Evolutionary conservation across 2,888 invertebrate genomes (phyloP), one percentile per base, ranked within the genome.

Genomic region (Drosophila formosana): DNA sequence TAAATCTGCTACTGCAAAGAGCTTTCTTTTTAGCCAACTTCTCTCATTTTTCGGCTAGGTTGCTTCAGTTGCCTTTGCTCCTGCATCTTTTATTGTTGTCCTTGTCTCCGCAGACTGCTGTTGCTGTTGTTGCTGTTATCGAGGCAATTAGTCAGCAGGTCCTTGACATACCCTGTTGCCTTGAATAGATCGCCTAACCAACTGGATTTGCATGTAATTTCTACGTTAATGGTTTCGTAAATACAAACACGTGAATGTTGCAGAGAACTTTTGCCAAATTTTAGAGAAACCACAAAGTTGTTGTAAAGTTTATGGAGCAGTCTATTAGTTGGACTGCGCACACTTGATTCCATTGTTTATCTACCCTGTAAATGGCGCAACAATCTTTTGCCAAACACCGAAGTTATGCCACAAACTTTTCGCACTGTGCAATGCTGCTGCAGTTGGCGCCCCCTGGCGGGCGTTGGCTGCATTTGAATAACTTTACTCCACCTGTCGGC

Each of bases 21-120:
- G 53, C 49, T 58, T 63, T 68, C 50, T 45, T 70, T 45, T 52
- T 18, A 39, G 57, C 32, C 41, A 57, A 18, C 52, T 50, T 60
- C 37, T 18, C 28, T 37, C 39, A 5, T n/a, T 13, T 46, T 32
- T 39, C 49, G 57, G 18, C 18, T 32, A 25, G 8, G 25, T 52
- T 49, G n/a, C n/a, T 52, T 53, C 25, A 32, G 53, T 23, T 66
- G 50, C 37, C 32, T 11, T 34, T 30, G 52, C 37, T 50, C 11
- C 39, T 58, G 46, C 46, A 30, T 51, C 26, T 66, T 39, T 18
- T 26, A 26, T 63, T 58, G 39, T 39, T 53, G 30, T 28, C 64
- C 25, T 37, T 51, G 13, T 45, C 34, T 30, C 53, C 49, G 52
- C 56, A 41, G 18, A 18, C 1, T 1, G 25, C 23, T 28, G 13